These are phyloP conservation scores for Aphelinus atriplicis DNA, from an alignment of 1,140 invertebrate species.

Conservation along the genomic window DNA sequence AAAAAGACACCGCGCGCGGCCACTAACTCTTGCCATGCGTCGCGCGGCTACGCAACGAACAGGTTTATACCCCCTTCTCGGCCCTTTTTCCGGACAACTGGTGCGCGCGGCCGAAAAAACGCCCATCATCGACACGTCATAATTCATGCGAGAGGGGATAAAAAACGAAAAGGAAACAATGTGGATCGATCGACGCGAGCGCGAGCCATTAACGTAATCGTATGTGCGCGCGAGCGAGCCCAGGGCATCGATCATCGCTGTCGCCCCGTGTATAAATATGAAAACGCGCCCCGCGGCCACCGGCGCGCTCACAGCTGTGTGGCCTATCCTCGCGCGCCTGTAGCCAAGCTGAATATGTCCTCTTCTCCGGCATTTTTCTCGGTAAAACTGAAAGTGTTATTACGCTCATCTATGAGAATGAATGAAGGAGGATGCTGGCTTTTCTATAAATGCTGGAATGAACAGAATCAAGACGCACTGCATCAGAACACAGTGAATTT, in stretches of 20 bases:
- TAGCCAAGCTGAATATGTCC: slow-evolving; percentile 45
- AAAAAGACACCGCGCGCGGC: no score
- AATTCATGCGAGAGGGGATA: slow-evolving; percentile 1
- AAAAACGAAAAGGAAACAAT: slow-evolving; percentile 37
- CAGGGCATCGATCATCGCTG: slow-evolving; percentile 56
- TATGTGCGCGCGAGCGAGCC: slow-evolving; percentile 44
- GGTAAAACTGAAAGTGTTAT: background rate
- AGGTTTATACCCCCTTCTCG: no score
- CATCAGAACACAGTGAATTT: no score
- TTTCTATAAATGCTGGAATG: no score
- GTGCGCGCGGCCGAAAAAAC: no score
- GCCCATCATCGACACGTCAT: slow-evolving; percentile 7
- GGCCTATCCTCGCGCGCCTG: slow-evolving; percentile 42
- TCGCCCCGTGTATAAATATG: slow-evolving; percentile 49
- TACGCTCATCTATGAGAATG: background rate
- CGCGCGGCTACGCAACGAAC: no score
- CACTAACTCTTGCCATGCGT: no score
- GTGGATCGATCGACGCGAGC: slow-evolving; percentile 49
- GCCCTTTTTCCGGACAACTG: no score
- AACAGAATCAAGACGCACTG: no score
- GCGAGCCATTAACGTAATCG: slow-evolving; percentile 50
- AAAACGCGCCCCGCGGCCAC: slow-evolving; percentile 29
- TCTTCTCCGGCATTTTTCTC: background rate
- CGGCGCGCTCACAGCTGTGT: background rate
- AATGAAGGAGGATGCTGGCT: background rate